phyloP scores from a whole-genome alignment of 2,888 invertebrate species.

The Dimorphilus gyrociliatus region DNA sequence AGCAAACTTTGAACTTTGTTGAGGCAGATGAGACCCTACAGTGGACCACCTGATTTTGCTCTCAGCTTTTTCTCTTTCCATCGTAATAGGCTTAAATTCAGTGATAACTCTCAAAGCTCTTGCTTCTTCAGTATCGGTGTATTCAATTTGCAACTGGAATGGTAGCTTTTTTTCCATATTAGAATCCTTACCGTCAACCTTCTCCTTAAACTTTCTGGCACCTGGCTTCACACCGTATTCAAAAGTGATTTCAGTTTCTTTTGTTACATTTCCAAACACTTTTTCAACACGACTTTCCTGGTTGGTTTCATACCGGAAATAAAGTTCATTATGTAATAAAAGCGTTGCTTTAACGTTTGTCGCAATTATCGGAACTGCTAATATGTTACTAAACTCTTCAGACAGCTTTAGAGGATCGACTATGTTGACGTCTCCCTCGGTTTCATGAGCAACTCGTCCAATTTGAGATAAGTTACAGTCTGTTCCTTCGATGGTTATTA shows the following conservation, averaged over 20 bases:
- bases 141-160: constrained; percentile 28
- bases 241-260: constrained; percentile 24
- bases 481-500: constrained; percentile 30
- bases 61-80: constrained; percentile 21
- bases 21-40: too few species aligned
- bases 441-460: constrained; percentile 25
- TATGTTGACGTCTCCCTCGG: constrained; percentile 33
- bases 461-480: constrained; percentile 30
- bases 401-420: constrained; percentile 32
- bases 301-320: constrained; percentile 18
- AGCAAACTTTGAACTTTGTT: too few species aligned
- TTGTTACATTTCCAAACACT: constrained; percentile 24
- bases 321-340: constrained; percentile 25
- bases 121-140: constrained; percentile 28
- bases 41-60: too few species aligned
- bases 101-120: constrained; percentile 27
- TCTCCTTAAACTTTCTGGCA: constrained; percentile 1
- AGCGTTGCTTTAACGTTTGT: constrained; percentile 29
- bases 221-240: constrained; percentile 18
- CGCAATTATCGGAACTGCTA: constrained; percentile 28
- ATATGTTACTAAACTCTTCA: constrained; percentile 31
- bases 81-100: constrained; percentile 21
- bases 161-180: too few species aligned
- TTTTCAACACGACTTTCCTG: constrained; percentile 15
- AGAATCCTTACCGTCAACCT: background rate